Percentiles rank a stretch among this genome's conserved stretches.
Evolutionary conservation across 2,888 invertebrate species (phyloP).

Genomic region (Gerris lacustris): DNA sequence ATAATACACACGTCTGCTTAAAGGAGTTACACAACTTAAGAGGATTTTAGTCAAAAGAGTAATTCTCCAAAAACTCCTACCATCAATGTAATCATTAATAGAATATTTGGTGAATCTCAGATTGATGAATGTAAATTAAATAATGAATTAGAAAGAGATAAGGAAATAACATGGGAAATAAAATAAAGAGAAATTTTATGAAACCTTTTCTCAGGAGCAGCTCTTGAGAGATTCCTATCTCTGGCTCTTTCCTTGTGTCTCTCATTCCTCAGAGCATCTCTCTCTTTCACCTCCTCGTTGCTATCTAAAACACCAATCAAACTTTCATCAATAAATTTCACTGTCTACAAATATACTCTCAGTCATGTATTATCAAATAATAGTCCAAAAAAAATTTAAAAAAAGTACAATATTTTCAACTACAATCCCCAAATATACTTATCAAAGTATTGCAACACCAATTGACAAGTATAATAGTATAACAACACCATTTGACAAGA

Average conservation of each 20-base stretch:
- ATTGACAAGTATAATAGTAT: too few species aligned
- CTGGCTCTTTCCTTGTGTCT: constrained; percentile 82
- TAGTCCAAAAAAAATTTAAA: background rate
- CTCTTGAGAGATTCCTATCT: constrained; percentile 82
- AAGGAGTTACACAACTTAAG: too few species aligned
- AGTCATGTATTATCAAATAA: background rate
- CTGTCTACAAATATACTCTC: background rate
- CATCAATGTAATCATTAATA: too few species aligned
- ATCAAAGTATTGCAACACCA: too few species aligned
- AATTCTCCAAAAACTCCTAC: too few species aligned
- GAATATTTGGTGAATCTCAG: too few species aligned
- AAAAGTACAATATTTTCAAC: background rate
- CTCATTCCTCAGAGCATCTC: constrained; percentile 77
- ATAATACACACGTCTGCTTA: too few species aligned
- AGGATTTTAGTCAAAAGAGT: too few species aligned
- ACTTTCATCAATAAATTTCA: constrained; percentile 11
- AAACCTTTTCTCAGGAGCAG: constrained; percentile 82
- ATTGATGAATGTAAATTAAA: too few species aligned
- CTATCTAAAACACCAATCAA: constrained; percentile 36
- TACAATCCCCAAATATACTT: too few species aligned
- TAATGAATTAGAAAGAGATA: background rate
- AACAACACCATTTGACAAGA: too few species aligned
- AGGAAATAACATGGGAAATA: background rate
- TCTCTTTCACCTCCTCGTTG: constrained; percentile 62
- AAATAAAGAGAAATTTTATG: background rate